Base-by-base conservation (phyloP, 2,797 vertebrate genomes). In the Podargus strigoides region DNA sequence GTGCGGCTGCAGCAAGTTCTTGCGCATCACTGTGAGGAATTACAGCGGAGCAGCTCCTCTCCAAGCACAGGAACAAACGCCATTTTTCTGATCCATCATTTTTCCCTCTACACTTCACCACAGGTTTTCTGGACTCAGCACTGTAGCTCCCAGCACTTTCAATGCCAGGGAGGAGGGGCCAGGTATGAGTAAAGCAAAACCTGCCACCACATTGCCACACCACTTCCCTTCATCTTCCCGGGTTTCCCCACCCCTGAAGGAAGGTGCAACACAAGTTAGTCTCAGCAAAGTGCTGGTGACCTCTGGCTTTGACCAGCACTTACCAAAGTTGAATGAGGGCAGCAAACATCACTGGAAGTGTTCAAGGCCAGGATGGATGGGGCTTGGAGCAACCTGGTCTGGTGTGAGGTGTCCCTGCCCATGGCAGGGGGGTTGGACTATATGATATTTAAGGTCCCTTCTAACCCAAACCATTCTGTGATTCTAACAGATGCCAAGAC, bases 281-380 rank as follows among this genome's bases (percentile, higher is more conserved):
- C 36, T 63, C 79, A 76, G 68, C 36, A 59, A 63, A 64, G 36
- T 1, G 4, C 3, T 53, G 41, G 3, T 3, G 1, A 85, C 11
- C 59, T 74, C 64, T 14, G 22, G 17, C 6, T 76, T 64, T 46
- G 34, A 10, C 53, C n/a, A 73, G 58, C 53, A 28, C 16, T 59
- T 44, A 18, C 26, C 32, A 26, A 53, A 75, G 56, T 11, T 19
- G 15, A 68, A 68, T 0, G 3, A 78, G 46, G 55, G 36, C 30
- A 69, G 63, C 56, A 53, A 49, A 53, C 12, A 34, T 2, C 62
- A 34, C 0, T 52, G 32, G 19, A 39, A 47, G 27, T 14, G 44
- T 39, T 28, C 53, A 36, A 67, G 47, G 83, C 18, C 50, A 52
- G 36, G 39, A 0, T 69, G 67, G 46, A 60, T 0, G 0, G 37